A percentile compares a stretch with the other conserved stretches of the same genome.
Conservation (phyloP, 1,140 invertebrate genomes). For the Camponotus vicinus region DNA sequence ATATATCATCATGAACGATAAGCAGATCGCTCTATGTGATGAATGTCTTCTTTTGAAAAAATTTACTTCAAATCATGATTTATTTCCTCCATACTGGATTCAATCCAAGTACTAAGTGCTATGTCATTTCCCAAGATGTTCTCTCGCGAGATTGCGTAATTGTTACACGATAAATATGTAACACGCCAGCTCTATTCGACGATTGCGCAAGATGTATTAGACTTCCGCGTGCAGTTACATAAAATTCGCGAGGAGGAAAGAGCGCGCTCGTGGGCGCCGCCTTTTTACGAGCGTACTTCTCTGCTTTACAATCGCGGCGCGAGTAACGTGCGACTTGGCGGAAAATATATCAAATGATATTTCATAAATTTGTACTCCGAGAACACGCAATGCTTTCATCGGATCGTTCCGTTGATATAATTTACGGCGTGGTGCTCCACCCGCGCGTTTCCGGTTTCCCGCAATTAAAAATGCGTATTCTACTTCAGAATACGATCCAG, state of each 20-base stretch:
- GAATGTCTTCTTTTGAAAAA: background rate
- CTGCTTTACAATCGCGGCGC: constrained; percentile 22
- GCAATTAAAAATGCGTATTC: constrained; percentile 25
- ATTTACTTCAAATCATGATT: background rate
- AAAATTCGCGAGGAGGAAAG: constrained; percentile 38
- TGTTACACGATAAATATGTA: constrained; percentile 36
- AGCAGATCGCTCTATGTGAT: background rate
- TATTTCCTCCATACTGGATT: background rate
- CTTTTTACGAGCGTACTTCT: constrained; percentile 19
- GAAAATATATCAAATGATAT: constrained; percentile 37
- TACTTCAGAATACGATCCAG: background rate
- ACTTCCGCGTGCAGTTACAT: background rate
- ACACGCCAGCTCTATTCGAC: background rate
- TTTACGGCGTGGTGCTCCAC: background rate
- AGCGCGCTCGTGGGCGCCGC: background rate
- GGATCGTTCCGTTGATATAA: background rate
- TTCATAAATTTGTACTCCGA: constrained; percentile 25
- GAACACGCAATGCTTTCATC: constrained; percentile 20
- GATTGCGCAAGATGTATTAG: constrained; percentile 16
- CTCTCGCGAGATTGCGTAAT: background rate
- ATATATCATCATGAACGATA: background rate
- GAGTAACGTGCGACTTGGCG: background rate
- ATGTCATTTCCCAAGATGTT: background rate
- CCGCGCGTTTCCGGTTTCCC: background rate
- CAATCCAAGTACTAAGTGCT: background rate